phyloP scores from a whole-genome alignment of 2,888 invertebrate species.

The Acrocera orbiculus region DNA sequence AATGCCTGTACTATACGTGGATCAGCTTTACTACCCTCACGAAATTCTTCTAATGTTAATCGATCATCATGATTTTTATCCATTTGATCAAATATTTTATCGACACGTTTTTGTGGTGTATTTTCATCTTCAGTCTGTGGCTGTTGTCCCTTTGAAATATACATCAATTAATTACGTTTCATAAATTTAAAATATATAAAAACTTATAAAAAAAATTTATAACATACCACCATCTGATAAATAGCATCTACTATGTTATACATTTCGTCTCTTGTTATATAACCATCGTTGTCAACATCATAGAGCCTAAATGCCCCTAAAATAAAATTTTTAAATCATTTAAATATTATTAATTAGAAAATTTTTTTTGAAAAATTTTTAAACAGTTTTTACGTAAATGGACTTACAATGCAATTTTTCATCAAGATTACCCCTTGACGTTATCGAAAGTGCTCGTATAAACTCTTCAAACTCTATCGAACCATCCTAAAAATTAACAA shows the following conservation, averaged over 20 bases:
- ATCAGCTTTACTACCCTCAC: slow-evolving; percentile 95
- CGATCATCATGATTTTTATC: slow-evolving; percentile 97
- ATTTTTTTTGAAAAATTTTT: neutral
- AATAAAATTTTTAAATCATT: neutral
- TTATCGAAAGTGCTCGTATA: slow-evolving; percentile 92
- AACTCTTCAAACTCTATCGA: slow-evolving; percentile 99
- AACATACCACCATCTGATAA: slow-evolving; percentile 94
- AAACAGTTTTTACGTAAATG: neutral
- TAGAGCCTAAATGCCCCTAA: slow-evolving; percentile 90
- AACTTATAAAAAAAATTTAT: too few relatives aligned
- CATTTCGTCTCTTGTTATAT: slow-evolving; percentile 90
- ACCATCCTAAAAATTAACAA: slow-evolving; percentile 88
- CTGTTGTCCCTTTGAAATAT: slow-evolving; percentile 58
- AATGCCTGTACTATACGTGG: slow-evolving; percentile 95
- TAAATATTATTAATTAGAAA: neutral
- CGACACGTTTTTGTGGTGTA: slow-evolving; percentile 88
- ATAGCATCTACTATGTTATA: slow-evolving; percentile 94
- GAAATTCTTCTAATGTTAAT: slow-evolving; percentile 87
- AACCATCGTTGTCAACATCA: slow-evolving; percentile 91
- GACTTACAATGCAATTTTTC: slow-evolving; percentile 96
- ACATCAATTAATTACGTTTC: neutral
- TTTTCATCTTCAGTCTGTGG: slow-evolving; percentile 79
- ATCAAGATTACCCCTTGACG: slow-evolving; percentile 94
- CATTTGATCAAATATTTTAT: slow-evolving; percentile 98
- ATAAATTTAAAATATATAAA: too few relatives aligned